Conservation (phyloP, 1,140 invertebrate genomes). For the Episyrphus balteatus region DNA sequence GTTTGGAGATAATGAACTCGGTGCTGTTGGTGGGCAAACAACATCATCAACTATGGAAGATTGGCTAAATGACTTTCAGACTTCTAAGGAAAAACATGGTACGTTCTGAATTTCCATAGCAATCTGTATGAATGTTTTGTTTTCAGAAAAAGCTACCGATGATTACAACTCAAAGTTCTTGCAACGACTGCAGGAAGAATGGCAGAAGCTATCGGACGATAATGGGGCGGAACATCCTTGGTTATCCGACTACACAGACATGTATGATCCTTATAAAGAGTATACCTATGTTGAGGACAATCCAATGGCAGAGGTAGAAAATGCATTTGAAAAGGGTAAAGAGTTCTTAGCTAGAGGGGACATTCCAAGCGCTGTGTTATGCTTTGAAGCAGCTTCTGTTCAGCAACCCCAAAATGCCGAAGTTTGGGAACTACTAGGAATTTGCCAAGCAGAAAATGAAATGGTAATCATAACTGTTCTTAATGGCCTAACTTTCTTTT, state of each 20-base stretch:
- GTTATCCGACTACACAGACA: constrained; percentile 52
- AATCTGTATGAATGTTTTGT: constrained; percentile 8
- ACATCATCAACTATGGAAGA: constrained; percentile 12
- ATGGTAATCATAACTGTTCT: constrained; percentile 38
- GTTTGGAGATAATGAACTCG: constrained; percentile 9
- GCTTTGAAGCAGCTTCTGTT: constrained; percentile 92
- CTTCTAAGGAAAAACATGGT: constrained; percentile 25
- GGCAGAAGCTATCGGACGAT: constrained; percentile 54
- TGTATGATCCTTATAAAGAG: constrained; percentile 54
- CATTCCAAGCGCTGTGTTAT: constrained; percentile 86
- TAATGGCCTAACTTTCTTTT: constrained; percentile 1
- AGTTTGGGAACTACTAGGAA: constrained; percentile 72
- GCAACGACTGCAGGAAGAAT: constrained; percentile 64
- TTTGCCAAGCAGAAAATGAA: constrained; percentile 74
- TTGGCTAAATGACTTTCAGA: constrained; percentile 23
- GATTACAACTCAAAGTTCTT: constrained; percentile 56
- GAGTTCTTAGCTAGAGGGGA: constrained; percentile 73
- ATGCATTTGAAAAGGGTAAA: constrained; percentile 80
- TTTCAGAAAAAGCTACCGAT: constrained; percentile 22
- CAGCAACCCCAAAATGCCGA: constrained; percentile 69
- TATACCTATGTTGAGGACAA: constrained; percentile 82
- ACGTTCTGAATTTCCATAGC: background rate
- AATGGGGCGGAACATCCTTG: constrained; percentile 46
- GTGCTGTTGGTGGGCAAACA: background rate
- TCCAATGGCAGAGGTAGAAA: constrained; percentile 67